Base-by-base conservation (phyloP, 2,888 invertebrate genomes). In the Drosophila rubida region DNA sequence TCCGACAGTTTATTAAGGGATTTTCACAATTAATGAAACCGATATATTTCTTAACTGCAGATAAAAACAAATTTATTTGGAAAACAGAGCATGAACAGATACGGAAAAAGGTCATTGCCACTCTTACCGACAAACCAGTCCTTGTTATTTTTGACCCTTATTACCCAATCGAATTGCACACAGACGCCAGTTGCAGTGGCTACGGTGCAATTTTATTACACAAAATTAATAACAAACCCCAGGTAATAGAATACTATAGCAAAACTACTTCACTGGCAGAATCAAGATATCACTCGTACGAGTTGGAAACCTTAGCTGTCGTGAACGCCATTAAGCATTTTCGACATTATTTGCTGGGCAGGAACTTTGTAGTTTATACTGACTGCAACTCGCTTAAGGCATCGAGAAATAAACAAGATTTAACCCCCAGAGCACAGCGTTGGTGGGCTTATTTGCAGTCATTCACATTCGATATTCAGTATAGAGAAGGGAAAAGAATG, bases 251-350 rank as follows among this genome's bases (percentile, higher is more conserved):
- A 37, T 58, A 50, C n/a, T 45, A 13, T 32, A 46, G 41, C 27
- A 41, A 30, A 48, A 25, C 27, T 41, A 48, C 51, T 48, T 13
- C 37, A 49, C 13, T 14, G 2, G 13, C 23, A 32, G 37, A 49
- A 13, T 49, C 35, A 13, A 49, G 23, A 23, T 37, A 49, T 32
- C 27, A 32, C 25, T 45, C 48, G 13, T 49, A 35, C 11, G 48
- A 59, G 35, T 30, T 64, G 30, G 66, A 77, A 50, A 75, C 76
- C 2, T 55, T 79, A 16, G 68, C 69, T 23, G 23, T 23, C n/a
- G 62, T 70, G 19, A 80, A 70, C 46, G 41, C 68, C 3, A 59
- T 69, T 35, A 73, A 70, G 44, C 55, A 70, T 67, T 75, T 80
- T 54, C 45, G 75, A 3, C 71, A 77, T 63, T 77, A 79, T 62